phyloP scores from a whole-genome alignment of 2,113 vertebrate genomes.

The Dasyornis broadbenti region DNA sequence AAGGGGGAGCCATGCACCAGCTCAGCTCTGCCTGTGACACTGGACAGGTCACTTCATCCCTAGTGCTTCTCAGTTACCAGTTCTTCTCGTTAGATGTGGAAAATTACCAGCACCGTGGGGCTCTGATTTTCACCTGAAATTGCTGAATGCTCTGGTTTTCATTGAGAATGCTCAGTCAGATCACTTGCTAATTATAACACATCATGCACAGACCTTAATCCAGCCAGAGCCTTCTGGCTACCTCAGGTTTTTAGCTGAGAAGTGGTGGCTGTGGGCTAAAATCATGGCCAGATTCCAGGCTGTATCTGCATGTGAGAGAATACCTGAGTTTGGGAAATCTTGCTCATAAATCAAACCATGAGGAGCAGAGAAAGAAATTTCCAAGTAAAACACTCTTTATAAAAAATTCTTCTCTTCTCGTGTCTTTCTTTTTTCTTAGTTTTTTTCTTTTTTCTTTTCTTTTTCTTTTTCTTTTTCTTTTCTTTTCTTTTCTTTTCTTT shows the following conservation, averaged over 20 bases:
- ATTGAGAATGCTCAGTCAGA: neutral
- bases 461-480: accelerated
- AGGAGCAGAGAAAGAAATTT: neutral
- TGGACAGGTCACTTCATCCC: neutral
- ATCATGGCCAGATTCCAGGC: neutral
- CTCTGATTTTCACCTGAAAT: neutral
- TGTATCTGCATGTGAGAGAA: neutral
- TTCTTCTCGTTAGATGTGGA: neutral
- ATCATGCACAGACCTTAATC: neutral
- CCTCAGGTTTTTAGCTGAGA: neutral
- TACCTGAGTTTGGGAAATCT: neutral
- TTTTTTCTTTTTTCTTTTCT: neutral
- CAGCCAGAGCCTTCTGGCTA: neutral
- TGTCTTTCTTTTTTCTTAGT: neutral
- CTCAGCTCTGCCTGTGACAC: neutral
- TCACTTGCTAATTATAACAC: neutral
- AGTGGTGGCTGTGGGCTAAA: neutral
- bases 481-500: too few relatives aligned
- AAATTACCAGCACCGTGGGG: neutral
- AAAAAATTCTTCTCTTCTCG: neutral
- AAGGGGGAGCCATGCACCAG: neutral
- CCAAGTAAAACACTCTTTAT: neutral
- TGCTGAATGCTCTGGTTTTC: neutral
- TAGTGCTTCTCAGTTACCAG: neutral
- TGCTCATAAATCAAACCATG: neutral